phyloP scores from a whole-genome alignment of 1,140 invertebrate species.

The Hycleus phaleratus region DNA sequence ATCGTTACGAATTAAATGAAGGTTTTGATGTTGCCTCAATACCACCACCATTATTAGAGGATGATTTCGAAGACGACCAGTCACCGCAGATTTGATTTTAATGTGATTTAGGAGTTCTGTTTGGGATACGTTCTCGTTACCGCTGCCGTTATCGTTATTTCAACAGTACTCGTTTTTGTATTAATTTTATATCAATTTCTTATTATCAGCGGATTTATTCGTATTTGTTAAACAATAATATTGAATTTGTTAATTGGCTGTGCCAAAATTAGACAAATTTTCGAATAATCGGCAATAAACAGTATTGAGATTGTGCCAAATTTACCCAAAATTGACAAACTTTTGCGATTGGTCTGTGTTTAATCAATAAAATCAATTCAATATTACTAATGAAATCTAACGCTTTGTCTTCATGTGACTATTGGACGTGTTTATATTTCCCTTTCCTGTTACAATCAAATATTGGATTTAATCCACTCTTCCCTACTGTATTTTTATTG shows the following conservation, averaged over 20 bases:
- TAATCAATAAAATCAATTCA: not conserved
- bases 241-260: conserved; percentile 4
- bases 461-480: not conserved
- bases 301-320: conserved; percentile 3
- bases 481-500: not conserved
- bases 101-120: conserved; percentile 23
- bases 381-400: not conserved
- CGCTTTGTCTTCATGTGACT: not conserved
- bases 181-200: conserved; percentile 19
- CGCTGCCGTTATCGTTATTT: conserved; percentile 15
- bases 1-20: conserved; percentile 41
- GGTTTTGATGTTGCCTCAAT: conserved; percentile 60
- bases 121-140: conserved; percentile 15
- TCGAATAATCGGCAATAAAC: too few species aligned
- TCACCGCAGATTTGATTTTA: conserved; percentile 43
- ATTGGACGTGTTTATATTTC: not conserved
- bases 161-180: conserved; percentile 12
- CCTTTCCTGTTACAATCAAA: not conserved
- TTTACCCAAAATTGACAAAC: conserved; percentile 9
- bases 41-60: conserved; percentile 56
- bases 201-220: conserved; percentile 15
- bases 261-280: not conserved
- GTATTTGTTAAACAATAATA: conserved; percentile 5
- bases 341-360: conserved; percentile 23
- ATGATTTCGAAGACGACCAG: conserved; percentile 52